Conservation (phyloP, 2,797 vertebrate species). For the Aulostomus chinensis region DNA sequence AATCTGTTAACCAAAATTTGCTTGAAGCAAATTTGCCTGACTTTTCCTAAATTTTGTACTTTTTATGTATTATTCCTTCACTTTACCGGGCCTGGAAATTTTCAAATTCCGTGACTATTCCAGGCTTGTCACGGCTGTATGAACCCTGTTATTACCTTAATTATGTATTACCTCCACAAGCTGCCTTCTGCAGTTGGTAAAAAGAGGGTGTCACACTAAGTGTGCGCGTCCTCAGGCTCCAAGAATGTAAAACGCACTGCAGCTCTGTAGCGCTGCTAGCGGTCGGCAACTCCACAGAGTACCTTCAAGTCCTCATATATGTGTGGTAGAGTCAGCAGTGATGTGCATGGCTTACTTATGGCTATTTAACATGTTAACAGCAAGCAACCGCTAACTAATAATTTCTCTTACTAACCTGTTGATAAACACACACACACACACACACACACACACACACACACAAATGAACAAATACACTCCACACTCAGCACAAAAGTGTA, state of each 20-base stretch:
- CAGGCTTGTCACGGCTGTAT: too few relatives aligned
- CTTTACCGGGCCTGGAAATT: too few relatives aligned
- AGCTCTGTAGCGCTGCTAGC: slow-evolving; percentile 8
- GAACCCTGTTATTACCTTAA: neutral
- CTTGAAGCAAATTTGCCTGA: too few relatives aligned
- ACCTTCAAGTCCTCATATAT: neutral
- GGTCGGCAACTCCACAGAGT: slow-evolving; percentile 12
- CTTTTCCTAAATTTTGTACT: too few relatives aligned
- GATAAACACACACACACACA: neutral
- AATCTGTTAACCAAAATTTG: too few relatives aligned
- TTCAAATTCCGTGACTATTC: too few relatives aligned
- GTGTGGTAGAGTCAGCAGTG: too few relatives aligned
- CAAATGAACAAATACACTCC: slow-evolving; percentile 4
- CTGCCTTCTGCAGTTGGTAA: slow-evolving; percentile 2
- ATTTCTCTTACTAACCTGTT: neutral
- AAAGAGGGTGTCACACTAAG: neutral
- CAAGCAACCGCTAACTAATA: slow-evolving; percentile 31
- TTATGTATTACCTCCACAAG: neutral
- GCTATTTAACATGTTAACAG: slow-evolving; percentile 17
- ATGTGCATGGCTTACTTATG: slow-evolving; percentile 59
- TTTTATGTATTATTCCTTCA: neutral
- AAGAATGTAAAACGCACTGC: neutral
- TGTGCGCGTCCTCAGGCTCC: slow-evolving; percentile 1
- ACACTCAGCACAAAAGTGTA: slow-evolving; percentile 1
- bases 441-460: slow-evolving; percentile 4